Base-by-base conservation (phyloP, 1,140 invertebrate species). In the Eurosta solidaginis region DNA sequence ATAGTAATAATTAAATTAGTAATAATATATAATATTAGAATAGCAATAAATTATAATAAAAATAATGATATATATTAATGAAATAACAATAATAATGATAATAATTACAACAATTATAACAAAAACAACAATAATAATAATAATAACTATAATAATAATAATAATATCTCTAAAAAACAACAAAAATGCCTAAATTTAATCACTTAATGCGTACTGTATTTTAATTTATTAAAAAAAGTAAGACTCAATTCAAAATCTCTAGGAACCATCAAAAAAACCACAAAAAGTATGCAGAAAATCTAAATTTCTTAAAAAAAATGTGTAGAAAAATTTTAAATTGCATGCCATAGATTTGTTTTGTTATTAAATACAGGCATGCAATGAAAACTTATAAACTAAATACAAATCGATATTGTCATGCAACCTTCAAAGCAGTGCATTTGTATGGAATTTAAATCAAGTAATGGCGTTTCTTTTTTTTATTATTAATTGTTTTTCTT, bases 371-470 rank as follows among this genome's bases (percentile, higher is more conserved):
- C n/a, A n/a, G n/a, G n/a, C n/a, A n/a, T n/a, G n/a, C n/a, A n/a
- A 36, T 20, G 5, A 17, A 40, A 36, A 27, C 25, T 20, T 22
- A 10, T 52, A 12, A 54, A 25, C 22, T n/a, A 22, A 2, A 52
- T 52, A 49, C 47, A 49, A 4, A 52, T 52, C 10, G 9, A 52
- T 3, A 1, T 6, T 40, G 36, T 20, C 59, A 40, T 68, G 59
- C 29, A 20, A 68, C 1, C 17, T 2, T 40, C 22, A 33, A 1
- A 10, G 59, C 40, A 9, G 59, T 68, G 59, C 59, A 74, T 10
- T 78, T 68, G 68, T 81, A 33, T 59, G 45, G 49, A 75, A 74
- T 80, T 81, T 79, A 81, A 54, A 81, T 81, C 81, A 81, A 81
- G 80, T 81, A 81, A 79, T 79, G 74, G 63, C 74, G 68, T 44